Evolutionary conservation across 1,140 invertebrate species (phyloP).

Genomic region (Drosophila nigrodunni): DNA sequence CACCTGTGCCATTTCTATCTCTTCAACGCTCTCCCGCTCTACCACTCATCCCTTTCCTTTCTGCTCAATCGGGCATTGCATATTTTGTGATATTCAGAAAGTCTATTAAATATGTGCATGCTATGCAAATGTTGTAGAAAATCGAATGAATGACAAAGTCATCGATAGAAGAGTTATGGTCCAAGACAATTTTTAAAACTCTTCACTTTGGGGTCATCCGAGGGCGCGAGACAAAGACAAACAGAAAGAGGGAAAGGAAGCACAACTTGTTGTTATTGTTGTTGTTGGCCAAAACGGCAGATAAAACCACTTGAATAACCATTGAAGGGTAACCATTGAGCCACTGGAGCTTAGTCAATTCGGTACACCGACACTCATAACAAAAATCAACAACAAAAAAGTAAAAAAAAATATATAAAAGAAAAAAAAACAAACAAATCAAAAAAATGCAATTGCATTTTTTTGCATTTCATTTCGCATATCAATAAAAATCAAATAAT

Average conservation of each 20-base stretch:
- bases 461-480: constrained; percentile 73
- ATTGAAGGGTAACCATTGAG: constrained; percentile 57
- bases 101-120: constrained; percentile 81
- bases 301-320: neutral
- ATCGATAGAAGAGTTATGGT: constrained; percentile 51
- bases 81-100: constrained; percentile 77
- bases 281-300: neutral
- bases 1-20: constrained; percentile 51
- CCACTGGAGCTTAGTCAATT: constrained; percentile 57
- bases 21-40: neutral
- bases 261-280: too few relatives aligned
- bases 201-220: constrained; percentile 8
- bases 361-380: constrained; percentile 71
- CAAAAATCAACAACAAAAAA: constrained; percentile 35
- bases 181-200: constrained; percentile 46
- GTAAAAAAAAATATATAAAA: constrained; percentile 7
- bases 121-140: constrained; percentile 57
- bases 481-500: constrained; percentile 82
- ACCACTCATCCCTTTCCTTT: neutral
- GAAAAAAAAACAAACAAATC: neutral
- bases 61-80: constrained; percentile 41
- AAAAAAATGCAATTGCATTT: constrained; percentile 72
- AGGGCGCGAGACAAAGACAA: neutral
- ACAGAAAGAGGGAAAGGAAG: neutral
- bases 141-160: constrained; percentile 49